These are phyloP conservation scores for Ammospiza caudacuta DNA, from an alignment of 2,113 vertebrate genomes.

Conservation along the genomic window DNA sequence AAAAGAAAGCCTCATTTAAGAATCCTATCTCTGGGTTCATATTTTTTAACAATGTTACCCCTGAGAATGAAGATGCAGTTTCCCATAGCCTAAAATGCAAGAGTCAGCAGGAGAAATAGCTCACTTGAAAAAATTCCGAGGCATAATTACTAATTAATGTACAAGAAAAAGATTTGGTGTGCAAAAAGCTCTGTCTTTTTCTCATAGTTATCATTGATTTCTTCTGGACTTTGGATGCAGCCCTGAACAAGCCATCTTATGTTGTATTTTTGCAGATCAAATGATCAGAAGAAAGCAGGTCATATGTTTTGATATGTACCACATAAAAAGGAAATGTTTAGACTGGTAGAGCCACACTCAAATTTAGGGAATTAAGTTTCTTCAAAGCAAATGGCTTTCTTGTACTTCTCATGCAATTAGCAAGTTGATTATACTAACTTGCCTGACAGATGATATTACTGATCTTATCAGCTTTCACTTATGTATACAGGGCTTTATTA, in stretches of 20 bases:
- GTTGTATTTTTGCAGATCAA: not conserved
- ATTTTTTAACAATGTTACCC: not conserved
- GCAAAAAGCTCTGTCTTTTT: not conserved
- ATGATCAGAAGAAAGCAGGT: conserved; percentile 1
- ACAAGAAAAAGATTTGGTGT: not conserved
- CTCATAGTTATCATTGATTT: not conserved
- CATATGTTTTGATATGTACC: not conserved
- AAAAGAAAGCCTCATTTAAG: not conserved
- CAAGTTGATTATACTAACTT: conserved; percentile 41
- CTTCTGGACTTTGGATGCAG: not conserved
- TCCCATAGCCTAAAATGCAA: conserved; percentile 2
- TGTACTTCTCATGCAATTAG: conserved; percentile 34
- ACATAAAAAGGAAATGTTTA: not conserved
- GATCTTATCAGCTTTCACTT: conserved; percentile 46
- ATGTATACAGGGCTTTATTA: conserved; percentile 6
- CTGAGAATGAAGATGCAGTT: conserved; percentile 26
- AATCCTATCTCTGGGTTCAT: not conserved
- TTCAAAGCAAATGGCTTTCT: conserved; percentile 46
- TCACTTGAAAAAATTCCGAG: not conserved
- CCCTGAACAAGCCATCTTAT: not conserved
- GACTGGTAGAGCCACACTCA: not conserved
- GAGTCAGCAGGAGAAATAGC: conserved; percentile 51
- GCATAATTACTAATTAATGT: conserved; percentile 45
- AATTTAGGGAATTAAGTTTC: conserved; percentile 26
- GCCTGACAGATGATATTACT: conserved; percentile 29